Conservation (phyloP, 2,113 vertebrate species). For the Triplophysa tibetana region DNA sequence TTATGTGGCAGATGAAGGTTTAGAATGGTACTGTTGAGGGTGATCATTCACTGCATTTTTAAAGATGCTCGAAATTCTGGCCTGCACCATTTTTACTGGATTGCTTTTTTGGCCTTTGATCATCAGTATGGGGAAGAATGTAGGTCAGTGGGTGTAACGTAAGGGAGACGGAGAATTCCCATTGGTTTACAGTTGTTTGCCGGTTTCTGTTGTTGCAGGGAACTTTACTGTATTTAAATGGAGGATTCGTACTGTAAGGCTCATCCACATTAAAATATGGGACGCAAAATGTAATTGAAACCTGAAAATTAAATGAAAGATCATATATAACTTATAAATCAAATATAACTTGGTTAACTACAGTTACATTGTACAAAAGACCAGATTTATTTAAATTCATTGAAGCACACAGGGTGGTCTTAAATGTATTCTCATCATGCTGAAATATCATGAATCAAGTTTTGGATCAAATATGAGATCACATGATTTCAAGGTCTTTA, state of each 20-base stretch:
- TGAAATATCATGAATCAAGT: too few relatives aligned
- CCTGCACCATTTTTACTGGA: background rate
- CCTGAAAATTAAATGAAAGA: too few relatives aligned
- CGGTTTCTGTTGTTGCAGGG: background rate
- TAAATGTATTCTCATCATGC: too few relatives aligned
- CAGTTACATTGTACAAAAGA: too few relatives aligned
- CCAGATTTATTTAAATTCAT: too few relatives aligned
- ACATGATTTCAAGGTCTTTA: background rate
- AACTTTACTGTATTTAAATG: background rate
- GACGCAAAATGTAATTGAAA: too few relatives aligned
- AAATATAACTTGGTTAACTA: too few relatives aligned
- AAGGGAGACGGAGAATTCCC: background rate
- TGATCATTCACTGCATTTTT: background rate
- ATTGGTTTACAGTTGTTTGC: conserved; percentile 6
- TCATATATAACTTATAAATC: too few relatives aligned
- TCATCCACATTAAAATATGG: too few relatives aligned
- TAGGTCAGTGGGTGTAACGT: conserved; percentile 35
- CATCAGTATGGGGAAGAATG: conserved; percentile 5
- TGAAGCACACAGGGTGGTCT: too few relatives aligned
- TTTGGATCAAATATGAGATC: too few relatives aligned
- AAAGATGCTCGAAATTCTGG: conserved; percentile 7
- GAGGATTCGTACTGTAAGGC: background rate
- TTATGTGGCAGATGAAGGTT: too few relatives aligned
- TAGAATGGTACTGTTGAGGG: background rate
- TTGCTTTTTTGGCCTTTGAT: conserved; percentile 15